Conservation (phyloP, 2,888 invertebrate species). For the Nomada lathburiana region DNA sequence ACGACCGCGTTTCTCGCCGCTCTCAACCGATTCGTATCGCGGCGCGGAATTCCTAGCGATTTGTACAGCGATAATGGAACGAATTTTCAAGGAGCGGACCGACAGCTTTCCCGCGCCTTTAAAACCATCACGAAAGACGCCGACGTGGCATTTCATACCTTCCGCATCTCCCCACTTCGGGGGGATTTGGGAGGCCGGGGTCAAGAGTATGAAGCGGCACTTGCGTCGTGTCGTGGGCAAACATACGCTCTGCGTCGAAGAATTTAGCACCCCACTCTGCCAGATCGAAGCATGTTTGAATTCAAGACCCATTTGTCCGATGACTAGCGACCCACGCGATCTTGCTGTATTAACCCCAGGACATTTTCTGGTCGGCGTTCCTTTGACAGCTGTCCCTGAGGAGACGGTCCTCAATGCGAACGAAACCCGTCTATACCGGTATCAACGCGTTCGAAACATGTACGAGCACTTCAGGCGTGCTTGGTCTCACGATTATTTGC, state of each 20-base stretch:
- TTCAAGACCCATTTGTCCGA: no score
- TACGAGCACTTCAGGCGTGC: constrained; percentile 39
- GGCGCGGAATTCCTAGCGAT: constrained; percentile 53
- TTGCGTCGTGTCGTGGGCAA: no score
- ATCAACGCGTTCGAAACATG: constrained; percentile 31
- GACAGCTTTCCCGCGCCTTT: constrained; percentile 35
- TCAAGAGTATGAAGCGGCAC: no score
- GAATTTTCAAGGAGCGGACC: constrained; percentile 66
- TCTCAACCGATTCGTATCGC: constrained; percentile 1
- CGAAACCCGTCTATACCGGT: constrained; percentile 54
- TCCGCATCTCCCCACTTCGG: no score
- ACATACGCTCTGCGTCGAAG: no score
- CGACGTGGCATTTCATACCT: neutral
- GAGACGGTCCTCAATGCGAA: constrained; percentile 58
- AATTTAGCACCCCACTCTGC: no score
- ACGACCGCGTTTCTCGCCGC: constrained; percentile 8
- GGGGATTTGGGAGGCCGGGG: no score
- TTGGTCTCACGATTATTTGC: constrained; percentile 45
- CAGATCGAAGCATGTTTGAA: no score
- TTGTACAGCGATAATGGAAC: constrained; percentile 62
- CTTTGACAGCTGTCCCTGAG: constrained; percentile 66
- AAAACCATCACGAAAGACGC: neutral
- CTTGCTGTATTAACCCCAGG: no score
- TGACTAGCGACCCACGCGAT: no score
- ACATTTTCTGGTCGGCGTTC: neutral